Conservation (phyloP, 2,888 invertebrate genomes). For the Pilophorus perplexus region DNA sequence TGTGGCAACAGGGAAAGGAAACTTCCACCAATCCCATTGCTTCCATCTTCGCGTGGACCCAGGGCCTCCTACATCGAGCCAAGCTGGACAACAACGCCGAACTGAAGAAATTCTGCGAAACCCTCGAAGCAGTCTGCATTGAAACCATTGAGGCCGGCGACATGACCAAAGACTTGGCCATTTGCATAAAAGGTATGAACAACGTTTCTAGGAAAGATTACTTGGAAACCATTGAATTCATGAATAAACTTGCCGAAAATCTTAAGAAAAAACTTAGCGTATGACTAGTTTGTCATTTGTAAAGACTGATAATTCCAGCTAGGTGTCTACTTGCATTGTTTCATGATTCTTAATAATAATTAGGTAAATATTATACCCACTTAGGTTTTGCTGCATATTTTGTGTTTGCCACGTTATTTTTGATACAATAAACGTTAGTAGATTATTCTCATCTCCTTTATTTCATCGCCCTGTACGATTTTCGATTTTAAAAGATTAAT, state of each 20-base stretch:
- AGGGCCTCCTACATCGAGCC: constrained; percentile 89
- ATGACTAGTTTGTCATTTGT: constrained; percentile 40
- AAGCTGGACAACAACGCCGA: constrained; percentile 82
- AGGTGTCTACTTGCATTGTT: neutral
- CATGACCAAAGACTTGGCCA: constrained; percentile 99
- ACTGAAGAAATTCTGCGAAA: constrained; percentile 76
- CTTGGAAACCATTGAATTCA: constrained; percentile 94
- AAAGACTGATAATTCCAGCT: constrained; percentile 10
- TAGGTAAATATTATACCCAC: no score
- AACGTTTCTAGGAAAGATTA: constrained; percentile 75
- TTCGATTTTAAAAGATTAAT: neutral
- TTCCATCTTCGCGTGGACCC: constrained; percentile 98
- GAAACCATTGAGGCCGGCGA: constrained; percentile 90
- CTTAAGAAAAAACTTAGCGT: constrained; percentile 61
- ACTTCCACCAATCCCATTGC: constrained; percentile 99
- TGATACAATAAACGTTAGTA: constrained; percentile 10
- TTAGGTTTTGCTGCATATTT: neutral
- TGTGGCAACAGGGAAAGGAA: constrained; percentile 91
- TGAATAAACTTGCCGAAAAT: constrained; percentile 91
- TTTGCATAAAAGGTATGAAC: constrained; percentile 92
- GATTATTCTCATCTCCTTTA: neutral
- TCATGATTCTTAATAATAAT: no score
- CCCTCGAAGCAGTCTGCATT: constrained; percentile 85
- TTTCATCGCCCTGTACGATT: neutral
- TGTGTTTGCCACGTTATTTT: neutral